Evolutionary conservation across 2,888 invertebrate species (phyloP).

Genomic region (Acrobasis consociella): DNA sequence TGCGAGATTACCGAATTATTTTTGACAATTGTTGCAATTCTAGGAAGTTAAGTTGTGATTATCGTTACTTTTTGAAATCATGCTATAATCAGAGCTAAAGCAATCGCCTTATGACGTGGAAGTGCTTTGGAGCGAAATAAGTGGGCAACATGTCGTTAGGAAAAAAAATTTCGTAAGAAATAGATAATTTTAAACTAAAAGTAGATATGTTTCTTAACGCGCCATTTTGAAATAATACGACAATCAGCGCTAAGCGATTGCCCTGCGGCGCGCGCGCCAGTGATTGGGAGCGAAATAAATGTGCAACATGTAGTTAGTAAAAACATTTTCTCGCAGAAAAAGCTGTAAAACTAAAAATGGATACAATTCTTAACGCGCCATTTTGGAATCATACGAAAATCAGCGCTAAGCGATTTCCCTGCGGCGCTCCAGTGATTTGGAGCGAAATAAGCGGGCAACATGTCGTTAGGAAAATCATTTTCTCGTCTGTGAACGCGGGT

Average conservation of each 20-base stretch:
- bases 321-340: conserved; percentile 33
- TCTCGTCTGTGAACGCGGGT: conserved; percentile 31
- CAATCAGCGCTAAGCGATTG: conserved; percentile 28
- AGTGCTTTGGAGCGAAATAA: conserved; percentile 31
- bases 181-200: too few species aligned
- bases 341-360: background rate
- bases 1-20: too few species aligned
- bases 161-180: conserved; percentile 33
- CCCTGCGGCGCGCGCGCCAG: conserved; percentile 30
- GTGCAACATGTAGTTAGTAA: conserved; percentile 31
- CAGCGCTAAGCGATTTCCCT: conserved; percentile 30
- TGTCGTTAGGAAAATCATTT: conserved; percentile 37
- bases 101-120: too few species aligned
- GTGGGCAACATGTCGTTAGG: conserved; percentile 31
- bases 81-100: conserved; percentile 20
- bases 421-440: conserved; percentile 30
- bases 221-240: background rate
- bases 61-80: conserved; percentile 8
- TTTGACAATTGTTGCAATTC: too few species aligned
- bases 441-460: conserved; percentile 29
- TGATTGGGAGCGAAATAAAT: conserved; percentile 31
- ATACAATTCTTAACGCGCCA: background rate
- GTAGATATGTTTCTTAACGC: background rate
- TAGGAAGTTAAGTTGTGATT: too few species aligned
- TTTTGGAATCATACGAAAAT: conserved; percentile 9